Conservation (phyloP, 2,113 vertebrate genomes). For the Calypte anna region DNA sequence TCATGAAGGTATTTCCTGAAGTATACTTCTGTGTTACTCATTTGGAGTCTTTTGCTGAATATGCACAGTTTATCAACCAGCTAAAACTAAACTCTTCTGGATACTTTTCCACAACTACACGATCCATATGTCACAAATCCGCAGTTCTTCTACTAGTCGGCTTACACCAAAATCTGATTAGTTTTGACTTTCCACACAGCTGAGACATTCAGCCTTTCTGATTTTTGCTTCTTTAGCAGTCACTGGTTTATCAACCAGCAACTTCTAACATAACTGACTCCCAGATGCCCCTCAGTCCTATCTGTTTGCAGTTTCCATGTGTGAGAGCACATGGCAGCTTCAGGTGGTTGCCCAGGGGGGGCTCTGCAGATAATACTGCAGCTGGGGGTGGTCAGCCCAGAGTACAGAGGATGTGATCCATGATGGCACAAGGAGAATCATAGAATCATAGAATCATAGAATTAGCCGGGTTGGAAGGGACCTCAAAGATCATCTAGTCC, state of each 20-base stretch:
- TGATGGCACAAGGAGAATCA: not conserved
- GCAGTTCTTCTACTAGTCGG: not conserved
- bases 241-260: not conserved
- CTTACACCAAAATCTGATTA: not conserved
- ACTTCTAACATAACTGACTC: not conserved
- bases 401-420: not conserved
- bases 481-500: too few species aligned
- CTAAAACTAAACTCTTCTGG: not conserved
- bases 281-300: not conserved
- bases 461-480: too few species aligned
- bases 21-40: accelerated
- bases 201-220: not conserved
- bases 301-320: not conserved
- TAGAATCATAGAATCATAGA: too few species aligned
- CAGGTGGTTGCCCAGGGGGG: not conserved
- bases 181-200: not conserved
- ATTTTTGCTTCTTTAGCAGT: not conserved
- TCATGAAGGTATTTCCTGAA: not conserved
- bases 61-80: not conserved
- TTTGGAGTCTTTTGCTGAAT: not conserved
- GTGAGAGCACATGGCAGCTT: not conserved
- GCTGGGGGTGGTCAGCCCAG: not conserved
- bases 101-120: not conserved
- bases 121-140: not conserved
- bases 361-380: accelerated